Base-by-base conservation (phyloP, 2,113 vertebrate species). In the Otis tarda region DNA sequence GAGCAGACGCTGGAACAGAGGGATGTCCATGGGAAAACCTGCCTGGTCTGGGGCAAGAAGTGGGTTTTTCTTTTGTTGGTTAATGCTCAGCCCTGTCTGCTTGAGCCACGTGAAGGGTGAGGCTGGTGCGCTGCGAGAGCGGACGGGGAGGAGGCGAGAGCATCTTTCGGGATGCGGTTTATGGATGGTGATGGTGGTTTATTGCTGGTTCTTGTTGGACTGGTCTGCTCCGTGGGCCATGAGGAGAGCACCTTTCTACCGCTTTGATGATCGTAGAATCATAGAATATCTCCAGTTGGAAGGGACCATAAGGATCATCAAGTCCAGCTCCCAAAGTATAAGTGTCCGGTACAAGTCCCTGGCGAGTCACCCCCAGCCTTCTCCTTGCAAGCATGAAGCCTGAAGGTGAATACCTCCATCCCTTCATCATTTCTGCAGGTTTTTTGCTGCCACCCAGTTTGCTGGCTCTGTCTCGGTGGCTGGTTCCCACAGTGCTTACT, bases 91-190 rank as follows among this genome's bases (percentile, higher is more conserved):
- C 57, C 11, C 12, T 59, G 27, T 24, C 41, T 55, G 16, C 37
- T 27, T 2, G 12, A 77, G 39, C 68, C 64, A 16, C 3, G 0
- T 21, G 47, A 67, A 63, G 67, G 83, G 8, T 50, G 78, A 60
- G 33, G 64, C 22, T 50, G 14, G 27, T 50, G 12, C 1, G 1
- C 22, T 41, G 64, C 0, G 0, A 64, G 33, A 8, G 18, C 0
- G 1, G 61, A 24, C 30, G 57, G 31, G 30, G 41, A 78, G 27
- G 30, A 57, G 50, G 45, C 47, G 45, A 6, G 47, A 77, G 45
- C 49, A 24, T 81, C 23, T 17, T 80, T n/a, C 0, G 9, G 61
- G 67, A 14, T 45, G 56, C 2, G 0, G 3, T 75, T 86, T 28
- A 2, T 43, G 56, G 78, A 39, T 56, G 37, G n/a, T 23, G 41